Evolutionary conservation across 2,888 invertebrate genomes (phyloP).

Genomic region (Tetrapedia diversipes): DNA sequence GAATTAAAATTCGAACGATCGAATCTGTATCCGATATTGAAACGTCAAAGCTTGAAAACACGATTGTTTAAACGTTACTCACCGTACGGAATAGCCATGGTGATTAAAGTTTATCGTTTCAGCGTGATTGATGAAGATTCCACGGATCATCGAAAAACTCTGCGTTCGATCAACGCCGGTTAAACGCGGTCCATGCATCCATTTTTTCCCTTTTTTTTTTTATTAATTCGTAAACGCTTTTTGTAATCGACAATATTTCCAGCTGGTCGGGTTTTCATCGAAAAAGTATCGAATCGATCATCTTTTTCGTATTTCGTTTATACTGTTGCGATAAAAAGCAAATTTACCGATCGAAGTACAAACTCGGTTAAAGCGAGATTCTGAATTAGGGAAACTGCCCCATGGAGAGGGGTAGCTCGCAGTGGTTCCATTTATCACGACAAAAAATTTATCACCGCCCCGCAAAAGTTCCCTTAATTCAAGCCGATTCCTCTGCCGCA

Average conservation of each 20-base stretch:
- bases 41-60: constrained; percentile 12
- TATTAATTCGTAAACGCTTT: constrained; percentile 1
- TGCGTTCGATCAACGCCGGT: constrained; percentile 11
- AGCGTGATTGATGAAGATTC: constrained; percentile 34
- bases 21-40: background rate
- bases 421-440: constrained; percentile 12
- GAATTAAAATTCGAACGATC: constrained; percentile 21
- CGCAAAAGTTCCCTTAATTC: constrained; percentile 30
- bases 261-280: background rate
- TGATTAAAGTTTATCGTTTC: constrained; percentile 30
- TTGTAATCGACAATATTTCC: background rate
- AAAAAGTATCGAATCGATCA: background rate
- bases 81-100: background rate
- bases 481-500: constrained; percentile 24
- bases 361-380: constrained; percentile 21
- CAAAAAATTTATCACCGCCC: constrained; percentile 28
- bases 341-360: background rate
- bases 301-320: background rate
- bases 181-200: background rate
- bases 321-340: background rate
- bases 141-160: constrained; percentile 13
- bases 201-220: background rate
- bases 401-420: background rate
- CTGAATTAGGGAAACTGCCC: constrained; percentile 15
- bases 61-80: constrained; percentile 37